These are phyloP conservation scores for Aricia agestis DNA, from an alignment of 1,140 invertebrate species.

Conservation along the genomic window DNA sequence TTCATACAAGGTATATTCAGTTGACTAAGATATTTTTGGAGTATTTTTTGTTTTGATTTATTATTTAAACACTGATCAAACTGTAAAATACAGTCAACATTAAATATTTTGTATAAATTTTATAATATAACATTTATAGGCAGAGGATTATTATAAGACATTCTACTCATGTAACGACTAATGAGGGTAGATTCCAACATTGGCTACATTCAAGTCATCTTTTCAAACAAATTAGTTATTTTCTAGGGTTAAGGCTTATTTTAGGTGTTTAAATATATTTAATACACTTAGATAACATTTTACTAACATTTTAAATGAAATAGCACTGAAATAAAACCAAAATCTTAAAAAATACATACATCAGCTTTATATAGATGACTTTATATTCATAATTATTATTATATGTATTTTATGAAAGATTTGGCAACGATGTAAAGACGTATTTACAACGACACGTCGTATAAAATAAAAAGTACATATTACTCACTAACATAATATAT, in stretches of 20 bases:
- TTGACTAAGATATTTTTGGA: background rate
- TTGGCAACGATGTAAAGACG: no score
- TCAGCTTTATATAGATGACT: no score
- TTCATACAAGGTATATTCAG: no score
- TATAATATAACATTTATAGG: background rate
- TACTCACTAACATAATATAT: no score
- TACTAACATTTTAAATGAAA: background rate
- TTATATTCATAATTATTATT: no score
- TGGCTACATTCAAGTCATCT: background rate
- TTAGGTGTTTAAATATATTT: background rate
- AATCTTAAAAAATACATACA: background rate
- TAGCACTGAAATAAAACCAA: background rate
- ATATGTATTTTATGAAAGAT: no score
- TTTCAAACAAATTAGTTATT: background rate
- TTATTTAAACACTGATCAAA: background rate
- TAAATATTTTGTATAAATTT: slow-evolving; percentile 6
- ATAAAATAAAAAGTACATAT: no score
- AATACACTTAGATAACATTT: background rate
- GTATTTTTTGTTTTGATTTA: background rate
- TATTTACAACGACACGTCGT: no score
- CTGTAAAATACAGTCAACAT: slow-evolving; percentile 5
- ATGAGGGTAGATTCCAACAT: background rate
- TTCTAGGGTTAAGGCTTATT: background rate
- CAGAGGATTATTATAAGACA: background rate
- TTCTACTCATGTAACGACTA: background rate